phyloP scores from a whole-genome alignment of 2,888 invertebrate species.

The Drosophila rubida region DNA sequence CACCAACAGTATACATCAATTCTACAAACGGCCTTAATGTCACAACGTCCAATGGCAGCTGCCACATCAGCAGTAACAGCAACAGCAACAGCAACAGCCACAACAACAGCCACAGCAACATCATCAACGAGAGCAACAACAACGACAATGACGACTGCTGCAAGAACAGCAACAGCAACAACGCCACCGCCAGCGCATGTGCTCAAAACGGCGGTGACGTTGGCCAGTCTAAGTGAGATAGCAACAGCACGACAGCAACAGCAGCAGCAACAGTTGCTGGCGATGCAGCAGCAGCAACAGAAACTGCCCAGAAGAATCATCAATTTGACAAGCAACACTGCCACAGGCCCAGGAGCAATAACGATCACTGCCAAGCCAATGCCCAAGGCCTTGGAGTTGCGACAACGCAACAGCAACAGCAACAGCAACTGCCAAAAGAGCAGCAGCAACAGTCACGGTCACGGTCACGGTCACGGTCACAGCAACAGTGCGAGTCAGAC shows the following conservation, averaged over 20 bases:
- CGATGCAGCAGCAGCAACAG: constrained; percentile 49
- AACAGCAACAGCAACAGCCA: constrained; percentile 54
- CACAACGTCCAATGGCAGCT: constrained; percentile 79
- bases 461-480: no score
- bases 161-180: constrained; percentile 59
- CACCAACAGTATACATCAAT: constrained; percentile 82
- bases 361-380: constrained; percentile 52
- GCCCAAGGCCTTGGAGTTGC: constrained; percentile 32
- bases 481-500: constrained; percentile 34
- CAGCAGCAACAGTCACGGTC: constrained; percentile 29
- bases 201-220: constrained; percentile 81
- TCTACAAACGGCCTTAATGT: constrained; percentile 84
- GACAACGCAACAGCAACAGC: constrained; percentile 36
- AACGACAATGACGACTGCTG: constrained; percentile 64
- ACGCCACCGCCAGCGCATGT: constrained; percentile 77
- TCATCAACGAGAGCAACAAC: constrained; percentile 45
- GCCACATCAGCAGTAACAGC: constrained; percentile 51
- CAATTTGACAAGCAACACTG: constrained; percentile 64
- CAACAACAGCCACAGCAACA: constrained; percentile 55
- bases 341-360: constrained; percentile 47
- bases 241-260: constrained; percentile 77
- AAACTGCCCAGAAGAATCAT: constrained; percentile 71
- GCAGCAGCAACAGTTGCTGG: constrained; percentile 61
- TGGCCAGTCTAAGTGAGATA: constrained; percentile 80
- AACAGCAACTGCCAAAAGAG: constrained; percentile 24